phyloP scores from a whole-genome alignment of 2,888 invertebrate species.

The Rotaria socialis region DNA sequence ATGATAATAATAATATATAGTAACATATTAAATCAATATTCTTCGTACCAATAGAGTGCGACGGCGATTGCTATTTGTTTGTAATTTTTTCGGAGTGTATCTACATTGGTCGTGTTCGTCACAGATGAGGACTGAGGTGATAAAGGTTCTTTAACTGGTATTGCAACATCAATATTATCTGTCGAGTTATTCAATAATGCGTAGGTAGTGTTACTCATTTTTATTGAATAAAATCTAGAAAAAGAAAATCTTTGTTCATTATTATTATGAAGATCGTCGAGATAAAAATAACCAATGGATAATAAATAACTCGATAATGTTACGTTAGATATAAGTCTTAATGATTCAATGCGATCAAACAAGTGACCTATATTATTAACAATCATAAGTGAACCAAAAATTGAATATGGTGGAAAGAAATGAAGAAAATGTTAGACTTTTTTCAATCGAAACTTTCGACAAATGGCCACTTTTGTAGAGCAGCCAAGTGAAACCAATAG shows the following conservation, averaged over 20 bases:
- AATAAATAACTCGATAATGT: neutral
- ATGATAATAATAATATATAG: slow-evolving; percentile 42
- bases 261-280: neutral
- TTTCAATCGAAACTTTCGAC: neutral
- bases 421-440: neutral
- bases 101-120: neutral
- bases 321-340: neutral
- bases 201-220: neutral
- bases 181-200: neutral
- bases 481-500: neutral
- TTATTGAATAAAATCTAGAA: neutral
- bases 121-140: neutral
- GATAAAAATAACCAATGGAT: neutral
- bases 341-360: neutral
- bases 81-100: neutral
- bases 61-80: neutral
- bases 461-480: neutral
- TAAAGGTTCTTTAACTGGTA: neutral
- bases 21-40: neutral
- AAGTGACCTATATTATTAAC: neutral
- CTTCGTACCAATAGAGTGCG: neutral
- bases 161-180: neutral
- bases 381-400: neutral
- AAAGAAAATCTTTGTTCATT: neutral
- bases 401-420: neutral